These are phyloP conservation scores for Trematomus loennbergii DNA, from an alignment of 2,113 vertebrate species.

Conservation along the genomic window DNA sequence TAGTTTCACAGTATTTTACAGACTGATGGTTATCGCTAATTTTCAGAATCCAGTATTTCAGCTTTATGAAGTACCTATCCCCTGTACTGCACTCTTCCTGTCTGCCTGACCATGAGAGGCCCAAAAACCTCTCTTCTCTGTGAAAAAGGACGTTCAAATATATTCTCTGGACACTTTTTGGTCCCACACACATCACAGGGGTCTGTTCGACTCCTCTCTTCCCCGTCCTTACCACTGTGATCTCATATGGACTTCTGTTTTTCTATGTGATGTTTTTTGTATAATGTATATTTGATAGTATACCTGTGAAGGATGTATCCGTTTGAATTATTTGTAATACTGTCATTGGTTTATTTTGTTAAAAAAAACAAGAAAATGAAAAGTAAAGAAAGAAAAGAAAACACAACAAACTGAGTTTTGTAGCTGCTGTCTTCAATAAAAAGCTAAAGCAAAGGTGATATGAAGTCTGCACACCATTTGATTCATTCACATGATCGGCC, in stretches of 20 bases:
- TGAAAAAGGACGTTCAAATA: not conserved
- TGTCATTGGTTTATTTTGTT: conserved; percentile 78
- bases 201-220: conserved; percentile 16
- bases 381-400: conserved; percentile 34
- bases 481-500: not conserved
- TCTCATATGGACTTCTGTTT: conserved; percentile 44
- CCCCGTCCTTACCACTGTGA: conserved; percentile 68
- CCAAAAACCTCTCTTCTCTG: not conserved
- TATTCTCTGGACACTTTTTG: conserved; percentile 18
- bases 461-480: not conserved
- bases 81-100: conserved; percentile 1
- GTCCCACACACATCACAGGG: conserved; percentile 30
- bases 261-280: conserved; percentile 66
- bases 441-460: conserved; percentile 33
- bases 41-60: conserved; percentile 14
- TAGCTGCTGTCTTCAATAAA: conserved; percentile 65
- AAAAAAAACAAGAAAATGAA: conserved; percentile 33
- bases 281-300: conserved; percentile 78
- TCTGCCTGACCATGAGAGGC: not conserved
- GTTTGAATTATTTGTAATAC: conserved; percentile 75
- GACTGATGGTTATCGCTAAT: not conserved
- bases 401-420: conserved; percentile 42
- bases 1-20: not conserved
- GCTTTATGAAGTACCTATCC: conserved; percentile 9
- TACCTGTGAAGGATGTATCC: conserved; percentile 74